Evolutionary conservation across 2,113 vertebrate genomes (phyloP).

Genomic region (Microtus pennsylvanicus): DNA sequence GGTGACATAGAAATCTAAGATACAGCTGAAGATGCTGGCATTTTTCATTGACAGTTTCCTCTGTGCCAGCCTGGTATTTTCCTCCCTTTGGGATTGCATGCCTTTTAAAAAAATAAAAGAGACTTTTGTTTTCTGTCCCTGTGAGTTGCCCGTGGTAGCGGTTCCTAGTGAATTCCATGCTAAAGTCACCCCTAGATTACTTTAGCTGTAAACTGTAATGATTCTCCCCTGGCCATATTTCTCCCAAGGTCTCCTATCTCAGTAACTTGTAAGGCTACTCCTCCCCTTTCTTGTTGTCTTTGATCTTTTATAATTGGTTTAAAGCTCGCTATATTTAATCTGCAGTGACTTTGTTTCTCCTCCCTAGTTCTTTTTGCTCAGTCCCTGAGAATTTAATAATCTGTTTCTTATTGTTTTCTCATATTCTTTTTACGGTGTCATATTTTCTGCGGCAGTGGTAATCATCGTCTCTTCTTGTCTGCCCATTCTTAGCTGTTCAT

Average conservation of each 20-base stretch:
- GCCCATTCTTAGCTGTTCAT: background rate
- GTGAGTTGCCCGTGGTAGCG: slow-evolving; percentile 52
- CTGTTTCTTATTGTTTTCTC: slow-evolving; percentile 62
- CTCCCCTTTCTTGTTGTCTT: slow-evolving; percentile 86
- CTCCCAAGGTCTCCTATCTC: slow-evolving; percentile 87
- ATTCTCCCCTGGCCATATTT: slow-evolving; percentile 85
- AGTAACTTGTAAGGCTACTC: slow-evolving; percentile 83
- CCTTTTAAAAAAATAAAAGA: slow-evolving; percentile 69
- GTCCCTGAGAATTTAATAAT: slow-evolving; percentile 68
- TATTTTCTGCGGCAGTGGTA: slow-evolving; percentile 31
- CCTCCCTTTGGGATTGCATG: background rate
- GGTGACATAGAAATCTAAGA: background rate
- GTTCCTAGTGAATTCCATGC: slow-evolving; percentile 77
- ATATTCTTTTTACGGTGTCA: slow-evolving; percentile 34
- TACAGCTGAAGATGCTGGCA: background rate
- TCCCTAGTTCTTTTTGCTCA: slow-evolving; percentile 72
- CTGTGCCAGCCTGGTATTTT: background rate
- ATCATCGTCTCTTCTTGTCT: slow-evolving; percentile 17
- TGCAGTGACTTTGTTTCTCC: slow-evolving; percentile 80
- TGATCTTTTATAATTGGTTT: slow-evolving; percentile 88
- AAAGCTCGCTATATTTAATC: slow-evolving; percentile 81
- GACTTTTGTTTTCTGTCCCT: slow-evolving; percentile 75
- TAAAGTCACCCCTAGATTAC: slow-evolving; percentile 82
- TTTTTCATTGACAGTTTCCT: background rate
- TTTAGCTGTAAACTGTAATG: slow-evolving; percentile 84